Percentiles rank a stretch among this genome's conserved stretches.
These are phyloP conservation scores for Prietella phreatophila DNA, from an alignment of 2,113 vertebrate genomes.

Conservation along the genomic window DNA sequence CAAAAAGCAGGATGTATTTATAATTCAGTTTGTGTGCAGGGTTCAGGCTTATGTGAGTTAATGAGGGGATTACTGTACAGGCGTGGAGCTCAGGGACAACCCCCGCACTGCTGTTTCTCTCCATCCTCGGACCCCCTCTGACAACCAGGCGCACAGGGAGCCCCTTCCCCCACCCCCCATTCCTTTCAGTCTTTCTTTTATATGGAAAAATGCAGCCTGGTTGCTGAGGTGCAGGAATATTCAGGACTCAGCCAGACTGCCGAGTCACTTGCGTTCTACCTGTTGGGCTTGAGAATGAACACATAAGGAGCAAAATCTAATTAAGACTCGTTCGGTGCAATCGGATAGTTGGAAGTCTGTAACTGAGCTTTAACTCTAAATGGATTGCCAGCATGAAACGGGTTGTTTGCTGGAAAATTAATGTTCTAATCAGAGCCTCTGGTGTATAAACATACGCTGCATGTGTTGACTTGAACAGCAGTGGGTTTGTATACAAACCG, in stretches of 20 bases:
- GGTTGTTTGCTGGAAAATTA: conserved; percentile 24
- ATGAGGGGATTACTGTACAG: conserved; percentile 52
- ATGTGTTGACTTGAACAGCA: neutral
- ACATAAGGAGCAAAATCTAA: conserved; percentile 25
- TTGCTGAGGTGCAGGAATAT: conserved; percentile 28
- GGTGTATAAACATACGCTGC: neutral
- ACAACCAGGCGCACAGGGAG: conserved; percentile 10
- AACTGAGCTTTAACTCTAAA: conserved; percentile 8
- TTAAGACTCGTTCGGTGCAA: conserved; percentile 23
- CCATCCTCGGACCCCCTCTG: conserved; percentile 1
- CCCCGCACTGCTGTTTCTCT: conserved; percentile 19
- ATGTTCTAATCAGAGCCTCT: conserved; percentile 8
- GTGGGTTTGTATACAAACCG: neutral
- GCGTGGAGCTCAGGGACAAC: conserved; percentile 41
- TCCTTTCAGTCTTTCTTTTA: neutral
- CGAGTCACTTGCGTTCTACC: conserved; percentile 8
- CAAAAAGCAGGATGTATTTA: conserved; percentile 13
- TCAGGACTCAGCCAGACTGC: conserved; percentile 1
- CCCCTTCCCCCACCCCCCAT: neutral
- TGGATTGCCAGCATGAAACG: conserved; percentile 5
- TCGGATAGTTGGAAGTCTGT: neutral
- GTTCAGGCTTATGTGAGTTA: conserved; percentile 44
- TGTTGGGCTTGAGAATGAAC: conserved; percentile 24
- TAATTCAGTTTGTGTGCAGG: conserved; percentile 34
- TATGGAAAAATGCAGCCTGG: conserved; percentile 25